A percentile compares a stretch with the other conserved stretches of the same genome.
Evolutionary conservation across 2,888 invertebrate species (phyloP).

Genomic region (Thymelicus acteon): DNA sequence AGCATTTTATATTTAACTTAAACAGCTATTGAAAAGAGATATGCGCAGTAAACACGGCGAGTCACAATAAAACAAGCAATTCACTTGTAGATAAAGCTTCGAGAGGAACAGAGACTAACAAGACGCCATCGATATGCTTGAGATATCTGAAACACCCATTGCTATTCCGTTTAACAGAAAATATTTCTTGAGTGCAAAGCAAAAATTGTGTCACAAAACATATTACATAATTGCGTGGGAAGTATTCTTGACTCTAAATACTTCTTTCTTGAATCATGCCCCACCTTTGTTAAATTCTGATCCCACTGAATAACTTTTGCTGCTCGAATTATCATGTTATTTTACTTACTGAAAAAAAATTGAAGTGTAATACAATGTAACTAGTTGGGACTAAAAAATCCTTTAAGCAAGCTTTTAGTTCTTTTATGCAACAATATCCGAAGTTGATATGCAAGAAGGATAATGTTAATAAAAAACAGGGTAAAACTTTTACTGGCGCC

Average conservation of each 20-base stretch:
- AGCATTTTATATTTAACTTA: no score
- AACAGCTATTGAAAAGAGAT: background rate
- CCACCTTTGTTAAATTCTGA: no score
- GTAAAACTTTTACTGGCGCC: slow-evolving; percentile 33
- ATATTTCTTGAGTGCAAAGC: background rate
- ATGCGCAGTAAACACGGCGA: background rate
- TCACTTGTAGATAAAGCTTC: background rate
- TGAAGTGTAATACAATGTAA: no score
- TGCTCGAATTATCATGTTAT: no score
- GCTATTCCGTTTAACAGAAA: background rate
- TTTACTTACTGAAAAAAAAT: no score
- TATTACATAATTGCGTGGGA: no score
- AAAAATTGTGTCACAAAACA: no score
- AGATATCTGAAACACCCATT: slow-evolving; percentile 2
- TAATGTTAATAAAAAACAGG: slow-evolving; percentile 34
- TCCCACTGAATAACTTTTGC: no score
- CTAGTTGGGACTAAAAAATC: background rate
- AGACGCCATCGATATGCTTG: slow-evolving; percentile 15
- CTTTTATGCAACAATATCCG: slow-evolving; percentile 19
- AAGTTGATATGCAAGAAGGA: slow-evolving; percentile 27
- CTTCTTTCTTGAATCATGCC: no score
- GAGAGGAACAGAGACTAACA: slow-evolving; percentile 4
- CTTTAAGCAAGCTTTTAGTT: background rate
- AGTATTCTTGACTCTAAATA: no score
- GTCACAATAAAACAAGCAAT: background rate